Percentiles rank a stretch among this genome's conserved stretches.
phyloP scores from a whole-genome alignment of 2,797 vertebrate species.

The Sebastes alutus region DNA sequence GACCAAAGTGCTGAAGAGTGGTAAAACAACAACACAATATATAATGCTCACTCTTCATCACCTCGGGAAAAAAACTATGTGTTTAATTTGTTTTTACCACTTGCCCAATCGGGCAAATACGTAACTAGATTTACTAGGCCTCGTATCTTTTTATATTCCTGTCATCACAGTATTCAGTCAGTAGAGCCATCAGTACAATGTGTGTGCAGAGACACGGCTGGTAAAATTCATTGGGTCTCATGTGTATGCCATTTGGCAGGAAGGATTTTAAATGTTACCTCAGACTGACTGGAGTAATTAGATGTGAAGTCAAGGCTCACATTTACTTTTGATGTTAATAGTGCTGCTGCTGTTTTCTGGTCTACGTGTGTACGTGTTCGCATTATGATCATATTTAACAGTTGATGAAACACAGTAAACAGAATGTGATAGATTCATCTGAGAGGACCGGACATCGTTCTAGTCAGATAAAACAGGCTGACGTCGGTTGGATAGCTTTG shows the following conservation, averaged over 20 bases:
- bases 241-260: slow-evolving; percentile 16
- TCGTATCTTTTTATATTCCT: neutral
- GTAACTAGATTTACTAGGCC: no score
- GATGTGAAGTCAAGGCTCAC: slow-evolving; percentile 17
- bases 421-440: neutral
- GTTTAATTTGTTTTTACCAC: no score
- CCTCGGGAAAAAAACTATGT: no score
- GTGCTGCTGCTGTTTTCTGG: neutral
- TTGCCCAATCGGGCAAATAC: no score
- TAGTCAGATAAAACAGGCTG: neutral
- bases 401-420: slow-evolving; percentile 21
- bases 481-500: neutral
- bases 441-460: neutral
- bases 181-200: neutral
- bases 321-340: slow-evolving; percentile 27
- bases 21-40: no score
- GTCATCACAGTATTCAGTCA: neutral
- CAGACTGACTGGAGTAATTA: slow-evolving; percentile 20
- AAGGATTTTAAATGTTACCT: neutral
- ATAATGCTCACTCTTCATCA: no score
- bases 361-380: neutral
- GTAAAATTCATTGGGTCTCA: neutral
- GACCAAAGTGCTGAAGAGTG: no score
- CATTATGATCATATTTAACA: slow-evolving; percentile 9
- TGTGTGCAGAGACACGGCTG: neutral